Base-by-base conservation (phyloP, 2,888 invertebrate genomes). In the Hydriomena furcata region DNA sequence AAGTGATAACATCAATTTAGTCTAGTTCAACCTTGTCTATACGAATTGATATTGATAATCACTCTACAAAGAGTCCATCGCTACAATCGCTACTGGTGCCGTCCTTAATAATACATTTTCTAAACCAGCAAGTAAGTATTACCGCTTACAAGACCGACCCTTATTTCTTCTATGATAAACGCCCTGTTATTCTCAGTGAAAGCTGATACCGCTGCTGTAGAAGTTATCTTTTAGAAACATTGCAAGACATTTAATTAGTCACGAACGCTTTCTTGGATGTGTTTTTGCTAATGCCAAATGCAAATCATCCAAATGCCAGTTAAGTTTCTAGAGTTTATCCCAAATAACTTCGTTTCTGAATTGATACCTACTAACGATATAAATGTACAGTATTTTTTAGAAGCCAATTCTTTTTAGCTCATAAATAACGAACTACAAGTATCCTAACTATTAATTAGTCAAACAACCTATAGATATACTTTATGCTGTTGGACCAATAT, bases 101-200 rank as follows among this genome's bases (percentile, higher is more conserved):
- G n/a, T n/a, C n/a, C n/a, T n/a, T n/a, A n/a, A n/a, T n/a, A n/a
- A n/a, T n/a, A n/a, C n/a, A n/a, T n/a, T n/a, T n/a, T n/a, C n/a
- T n/a, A 17, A 17, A 17, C 17, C 17, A 17, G 17, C 17, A 17
- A n/a, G 17, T 3, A 17, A 2, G 2, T 17, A 24, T 43, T 46
- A 49, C 10, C 25, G 43, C 46, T 45, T 24, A 51, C 45, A 44
- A 45, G 32, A 46, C 45, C 30, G 35, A 37, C 12, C 34, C 43
- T 44, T 50, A 42, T 49, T 49, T 46, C 37, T 44, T 28, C 28
- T 37, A 52, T 51, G 57, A 57, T 61, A 61, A 67, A 55, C 46
- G 36, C 31, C 57, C 45, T 61, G 59, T 56, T 60, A 58, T 61
- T 63, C 47, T 43, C 24, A 47, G 59, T 41, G 64, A 61, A 61